phyloP scores from a whole-genome alignment of 37 sponge, comb jelly and placozoan species.

The Diacarnus erythraeanus region DNA sequence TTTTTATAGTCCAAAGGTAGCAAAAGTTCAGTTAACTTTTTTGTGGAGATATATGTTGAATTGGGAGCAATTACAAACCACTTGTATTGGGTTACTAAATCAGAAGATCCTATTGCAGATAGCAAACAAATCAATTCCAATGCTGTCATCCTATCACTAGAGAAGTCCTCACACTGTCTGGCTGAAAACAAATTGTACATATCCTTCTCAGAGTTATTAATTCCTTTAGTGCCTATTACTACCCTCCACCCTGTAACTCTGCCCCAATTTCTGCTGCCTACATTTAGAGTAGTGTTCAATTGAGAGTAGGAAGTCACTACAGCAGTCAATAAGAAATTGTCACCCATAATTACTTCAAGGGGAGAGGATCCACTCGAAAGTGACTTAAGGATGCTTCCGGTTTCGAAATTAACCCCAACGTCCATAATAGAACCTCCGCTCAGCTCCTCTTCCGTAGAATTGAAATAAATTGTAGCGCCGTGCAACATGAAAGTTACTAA shows the following conservation, averaged over 20 bases:
- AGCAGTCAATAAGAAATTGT: not conserved
- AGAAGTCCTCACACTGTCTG: not conserved
- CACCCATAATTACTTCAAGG: not conserved
- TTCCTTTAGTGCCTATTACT: not conserved
- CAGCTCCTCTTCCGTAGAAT: too few species aligned
- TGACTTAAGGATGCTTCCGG: too few species aligned
- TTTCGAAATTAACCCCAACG: too few species aligned
- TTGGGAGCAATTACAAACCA: conserved; percentile 68
- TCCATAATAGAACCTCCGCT: too few species aligned
- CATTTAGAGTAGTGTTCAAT: not conserved
- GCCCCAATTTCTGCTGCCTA: not conserved
- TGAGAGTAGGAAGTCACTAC: not conserved
- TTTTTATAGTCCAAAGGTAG: conserved; percentile 23
- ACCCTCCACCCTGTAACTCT: not conserved
- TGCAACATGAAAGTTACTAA: too few species aligned
- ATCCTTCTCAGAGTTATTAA: not conserved
- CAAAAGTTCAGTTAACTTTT: conserved; percentile 32
- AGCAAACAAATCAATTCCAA: not conserved
- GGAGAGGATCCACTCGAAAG: not conserved
- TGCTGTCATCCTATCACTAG: not conserved
- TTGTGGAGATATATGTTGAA: conserved; percentile 35
- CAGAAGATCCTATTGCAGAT: not conserved
- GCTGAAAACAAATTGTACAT: not conserved
- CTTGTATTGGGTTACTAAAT: conserved; percentile 18
- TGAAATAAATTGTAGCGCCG: too few species aligned